phyloP scores from a whole-genome alignment of 2,888 invertebrate species.

The Siphlonurus alternatus region DNA sequence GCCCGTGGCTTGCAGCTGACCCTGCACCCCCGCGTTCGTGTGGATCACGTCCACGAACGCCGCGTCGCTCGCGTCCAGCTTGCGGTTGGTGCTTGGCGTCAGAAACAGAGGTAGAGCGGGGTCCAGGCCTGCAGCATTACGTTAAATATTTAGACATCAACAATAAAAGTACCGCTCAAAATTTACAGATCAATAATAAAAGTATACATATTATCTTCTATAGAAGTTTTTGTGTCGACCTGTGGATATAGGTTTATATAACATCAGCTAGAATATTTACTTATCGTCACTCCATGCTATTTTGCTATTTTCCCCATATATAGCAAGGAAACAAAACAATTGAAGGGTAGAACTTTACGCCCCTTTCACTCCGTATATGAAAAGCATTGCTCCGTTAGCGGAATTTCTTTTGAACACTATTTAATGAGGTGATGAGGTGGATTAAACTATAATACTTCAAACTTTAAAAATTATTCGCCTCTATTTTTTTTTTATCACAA shows the following conservation, averaged over 20 bases:
- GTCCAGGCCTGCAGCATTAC: conserved; percentile 40
- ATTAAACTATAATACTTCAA: too few species aligned
- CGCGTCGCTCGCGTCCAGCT: conserved; percentile 55
- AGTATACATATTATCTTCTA: background rate
- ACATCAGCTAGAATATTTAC: background rate
- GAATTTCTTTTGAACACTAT: too few species aligned
- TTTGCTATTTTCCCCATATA: too few species aligned
- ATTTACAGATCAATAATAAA: background rate
- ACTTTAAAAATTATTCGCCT: too few species aligned
- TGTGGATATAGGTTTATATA: background rate
- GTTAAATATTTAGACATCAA: too few species aligned
- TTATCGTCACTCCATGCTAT: too few species aligned
- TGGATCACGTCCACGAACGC: conserved; percentile 60
- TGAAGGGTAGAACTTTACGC: too few species aligned
- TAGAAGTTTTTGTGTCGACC: background rate
- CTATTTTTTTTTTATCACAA: too few species aligned
- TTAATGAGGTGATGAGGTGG: too few species aligned
- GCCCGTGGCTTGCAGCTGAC: conserved; percentile 52
- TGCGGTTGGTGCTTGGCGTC: conserved; percentile 26
- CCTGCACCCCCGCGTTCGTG: conserved; percentile 64
- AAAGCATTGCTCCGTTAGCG: too few species aligned
- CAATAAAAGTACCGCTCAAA: background rate
- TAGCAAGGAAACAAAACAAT: too few species aligned
- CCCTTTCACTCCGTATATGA: too few species aligned
- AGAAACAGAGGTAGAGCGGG: conserved; percentile 56